Evolutionary conservation across 2,113 vertebrate species (phyloP).

Genomic region (Cathartes aura): DNA sequence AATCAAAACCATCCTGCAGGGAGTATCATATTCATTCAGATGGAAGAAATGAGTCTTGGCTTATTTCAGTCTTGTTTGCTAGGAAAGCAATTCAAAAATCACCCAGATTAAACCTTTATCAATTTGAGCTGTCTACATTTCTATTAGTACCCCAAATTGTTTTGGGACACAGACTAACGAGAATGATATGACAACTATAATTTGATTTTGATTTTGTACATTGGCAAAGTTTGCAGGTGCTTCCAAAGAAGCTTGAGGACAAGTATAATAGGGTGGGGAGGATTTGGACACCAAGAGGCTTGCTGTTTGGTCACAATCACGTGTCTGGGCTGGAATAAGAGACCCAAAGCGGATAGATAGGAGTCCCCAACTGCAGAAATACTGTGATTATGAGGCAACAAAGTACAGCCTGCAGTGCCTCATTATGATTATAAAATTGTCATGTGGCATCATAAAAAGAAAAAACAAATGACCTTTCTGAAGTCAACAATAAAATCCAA

Average conservation of each 20-base stretch:
- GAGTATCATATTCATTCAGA: background rate
- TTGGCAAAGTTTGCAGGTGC: background rate
- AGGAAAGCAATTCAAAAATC: background rate
- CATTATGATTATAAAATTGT: background rate
- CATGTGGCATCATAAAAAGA: background rate
- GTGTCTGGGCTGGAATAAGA: background rate
- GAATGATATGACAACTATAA: background rate
- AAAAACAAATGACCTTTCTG: background rate
- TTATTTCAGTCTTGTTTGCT: constrained; percentile 9
- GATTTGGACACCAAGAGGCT: background rate
- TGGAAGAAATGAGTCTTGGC: background rate
- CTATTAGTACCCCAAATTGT: background rate
- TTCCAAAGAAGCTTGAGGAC: background rate
- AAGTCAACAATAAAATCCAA: background rate
- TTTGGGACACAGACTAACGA: background rate
- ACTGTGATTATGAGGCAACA: background rate
- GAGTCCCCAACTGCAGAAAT: background rate
- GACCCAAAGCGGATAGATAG: background rate
- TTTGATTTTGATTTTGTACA: background rate
- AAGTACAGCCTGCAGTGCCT: background rate
- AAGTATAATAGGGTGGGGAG: background rate
- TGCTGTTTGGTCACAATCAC: background rate
- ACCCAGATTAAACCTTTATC: background rate
- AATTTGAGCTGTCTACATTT: background rate
- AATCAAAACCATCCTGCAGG: background rate